A percentile compares a stretch with the other conserved stretches of the same genome.
Evolutionary conservation across 2,113 vertebrate genomes (phyloP).

Genomic region (Dinomys branickii): DNA sequence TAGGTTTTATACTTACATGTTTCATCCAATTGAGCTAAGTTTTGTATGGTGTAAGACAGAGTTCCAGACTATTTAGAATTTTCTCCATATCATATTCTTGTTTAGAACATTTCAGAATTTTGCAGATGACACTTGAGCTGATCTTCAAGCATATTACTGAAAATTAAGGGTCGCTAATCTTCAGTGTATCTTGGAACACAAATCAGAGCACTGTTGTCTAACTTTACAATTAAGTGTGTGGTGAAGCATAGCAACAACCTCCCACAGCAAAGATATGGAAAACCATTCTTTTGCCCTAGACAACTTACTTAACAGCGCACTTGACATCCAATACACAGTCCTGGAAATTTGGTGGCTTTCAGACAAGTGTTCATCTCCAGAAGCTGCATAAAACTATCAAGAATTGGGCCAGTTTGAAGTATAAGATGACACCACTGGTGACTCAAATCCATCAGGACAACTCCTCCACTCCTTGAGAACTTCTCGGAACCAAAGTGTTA

Average conservation of each 20-base stretch:
- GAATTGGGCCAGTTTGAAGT: background rate
- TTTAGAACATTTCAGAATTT: conserved; percentile 94
- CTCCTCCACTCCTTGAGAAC: background rate
- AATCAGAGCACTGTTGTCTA: conserved; percentile 90
- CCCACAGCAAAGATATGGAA: conserved; percentile 91
- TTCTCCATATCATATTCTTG: conserved; percentile 91
- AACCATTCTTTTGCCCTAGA: conserved; percentile 92
- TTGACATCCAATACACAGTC: conserved; percentile 88
- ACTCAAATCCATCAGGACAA: background rate
- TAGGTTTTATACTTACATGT: background rate
- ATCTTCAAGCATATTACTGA: conserved; percentile 92
- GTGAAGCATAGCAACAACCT: conserved; percentile 87
- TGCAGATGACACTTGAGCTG: conserved; percentile 90
- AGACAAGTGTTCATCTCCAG: conserved; percentile 86
- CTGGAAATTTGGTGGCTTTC: conserved; percentile 86
- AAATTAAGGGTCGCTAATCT: conserved; percentile 91
- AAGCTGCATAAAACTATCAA: conserved; percentile 79
- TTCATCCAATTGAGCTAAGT: background rate
- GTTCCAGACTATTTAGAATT: conserved; percentile 84
- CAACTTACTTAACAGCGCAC: conserved; percentile 87
- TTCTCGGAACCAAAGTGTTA: background rate
- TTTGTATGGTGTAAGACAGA: background rate
- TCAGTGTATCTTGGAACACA: conserved; percentile 90
- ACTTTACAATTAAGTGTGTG: conserved; percentile 90
- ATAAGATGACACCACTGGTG: background rate